Percentiles rank a stretch among this genome's conserved stretches.
These are phyloP conservation scores for Aegypius monachus DNA, from an alignment of 2,113 vertebrate genomes.

Conservation along the genomic window DNA sequence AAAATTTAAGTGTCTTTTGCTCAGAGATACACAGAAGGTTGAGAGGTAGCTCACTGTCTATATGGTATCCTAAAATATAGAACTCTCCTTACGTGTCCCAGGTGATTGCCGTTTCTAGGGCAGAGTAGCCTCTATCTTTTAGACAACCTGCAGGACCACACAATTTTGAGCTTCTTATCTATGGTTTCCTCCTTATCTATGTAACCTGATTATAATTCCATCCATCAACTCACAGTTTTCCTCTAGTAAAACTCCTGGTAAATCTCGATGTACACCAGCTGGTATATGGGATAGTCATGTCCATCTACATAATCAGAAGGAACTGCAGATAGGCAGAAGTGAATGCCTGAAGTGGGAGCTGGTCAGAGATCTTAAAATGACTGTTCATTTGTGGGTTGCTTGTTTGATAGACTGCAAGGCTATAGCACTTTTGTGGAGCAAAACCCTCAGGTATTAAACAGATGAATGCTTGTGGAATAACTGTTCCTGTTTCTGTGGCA, in stretches of 20 bases:
- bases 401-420: not conserved
- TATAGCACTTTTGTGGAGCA: not conserved
- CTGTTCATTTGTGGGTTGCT: not conserved
- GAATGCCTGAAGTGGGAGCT: not conserved
- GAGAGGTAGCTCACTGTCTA: not conserved
- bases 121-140: not conserved
- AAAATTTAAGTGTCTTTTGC: not conserved
- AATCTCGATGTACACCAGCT: not conserved
- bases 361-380: not conserved
- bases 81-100: accelerated
- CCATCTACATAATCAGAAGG: not conserved
- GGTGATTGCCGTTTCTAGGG: not conserved
- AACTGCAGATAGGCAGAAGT: not conserved
- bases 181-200: not conserved
- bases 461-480: not conserved
- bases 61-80: not conserved
- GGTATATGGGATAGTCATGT: accelerated
- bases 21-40: not conserved
- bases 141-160: not conserved
- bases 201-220: not conserved
- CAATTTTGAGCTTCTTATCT: not conserved
- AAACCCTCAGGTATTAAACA: not conserved
- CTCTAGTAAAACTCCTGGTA: not conserved
- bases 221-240: not conserved
- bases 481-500: not conserved